Evolutionary conservation across 2,797 vertebrate genomes (phyloP), one percentile per base, ranked within the genome.

Genomic region (Sarcophilus harrisii): DNA sequence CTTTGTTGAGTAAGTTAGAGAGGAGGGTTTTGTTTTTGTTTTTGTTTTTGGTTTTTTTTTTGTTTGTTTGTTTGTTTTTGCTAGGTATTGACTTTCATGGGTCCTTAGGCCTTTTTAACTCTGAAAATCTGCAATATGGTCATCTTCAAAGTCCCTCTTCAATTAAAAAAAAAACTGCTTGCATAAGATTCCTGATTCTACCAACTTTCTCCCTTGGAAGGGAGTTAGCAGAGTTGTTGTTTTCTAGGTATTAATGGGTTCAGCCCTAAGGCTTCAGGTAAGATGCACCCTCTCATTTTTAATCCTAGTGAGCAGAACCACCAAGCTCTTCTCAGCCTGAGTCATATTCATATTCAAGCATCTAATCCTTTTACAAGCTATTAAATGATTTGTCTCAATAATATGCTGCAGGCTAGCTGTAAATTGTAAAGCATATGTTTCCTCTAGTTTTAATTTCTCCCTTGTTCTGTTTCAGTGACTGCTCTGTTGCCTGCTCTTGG

Each of bases 401-500:
- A 29, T 32, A 30, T 58, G 89, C 30, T 45, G 28, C 38, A 32
- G 45, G n/a, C 52, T n/a, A 8, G 16, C 59, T 62, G 2, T 10
- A 45, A 90, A 58, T 62, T 58, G 38, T 3, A 54, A 54, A 87
- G 73, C 73, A 87, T 21, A 27, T 87, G 73, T 87, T 87, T 87
- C 38, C 73, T 59, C 30, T 6, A 89, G 57, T 60, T 94, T 87
- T 87, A 30, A 32, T 54, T 57, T 93, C 62, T 38, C 29, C 8
- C 92, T 92, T 90, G 73, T 81, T 54, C 92, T 59, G 90, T 93
- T 92, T 93, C 24, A n/a, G 28, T 54, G 38, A 58, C 60, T 93
- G 29, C 29, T 73, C 93, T 90, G 81, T 38, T 91, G 92, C 30
- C 52, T 57, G 1, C 32, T 52, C 30, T 54, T 30, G 52, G 92